Percentiles rank a stretch among this genome's conserved stretches.
Evolutionary conservation across 1,140 invertebrate species (phyloP).

Genomic region (Palaemon carinicauda): DNA sequence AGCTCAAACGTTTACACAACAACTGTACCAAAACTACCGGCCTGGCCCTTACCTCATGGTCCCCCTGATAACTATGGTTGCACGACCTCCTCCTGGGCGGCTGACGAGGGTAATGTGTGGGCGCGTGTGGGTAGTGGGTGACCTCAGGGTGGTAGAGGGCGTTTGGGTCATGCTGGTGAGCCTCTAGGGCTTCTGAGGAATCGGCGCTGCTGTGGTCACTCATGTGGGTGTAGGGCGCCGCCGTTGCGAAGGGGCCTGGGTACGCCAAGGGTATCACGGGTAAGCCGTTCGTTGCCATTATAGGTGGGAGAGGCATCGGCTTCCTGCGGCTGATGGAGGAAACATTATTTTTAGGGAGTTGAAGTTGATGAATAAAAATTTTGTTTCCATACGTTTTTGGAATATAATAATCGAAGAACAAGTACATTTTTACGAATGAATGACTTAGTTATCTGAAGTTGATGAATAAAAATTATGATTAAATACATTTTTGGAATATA

Average conservation of each 20-base stretch:
- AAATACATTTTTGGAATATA: too few relatives aligned
- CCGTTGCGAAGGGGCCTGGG: slow-evolving; percentile 43
- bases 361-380: too few relatives aligned
- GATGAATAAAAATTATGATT: too few relatives aligned
- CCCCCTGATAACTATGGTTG: slow-evolving; percentile 1
- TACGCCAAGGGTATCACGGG: slow-evolving; percentile 53
- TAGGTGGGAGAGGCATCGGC: slow-evolving; percentile 45
- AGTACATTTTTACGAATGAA: not conserved
- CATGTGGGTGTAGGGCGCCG: slow-evolving; percentile 56
- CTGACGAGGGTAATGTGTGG: not conserved
- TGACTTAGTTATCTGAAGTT: too few relatives aligned
- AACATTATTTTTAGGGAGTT: not conserved
- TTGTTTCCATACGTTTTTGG: too few relatives aligned
- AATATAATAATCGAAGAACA: too few relatives aligned
- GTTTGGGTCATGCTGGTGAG: not conserved
- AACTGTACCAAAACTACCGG: not conserved
- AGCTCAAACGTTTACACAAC: too few relatives aligned
- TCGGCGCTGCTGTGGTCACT: slow-evolving; percentile 57
- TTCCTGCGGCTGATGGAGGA: slow-evolving; percentile 41
- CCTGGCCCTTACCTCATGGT: slow-evolving; percentile 12
- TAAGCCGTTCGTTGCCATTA: slow-evolving; percentile 27
- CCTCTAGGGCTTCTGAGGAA: slow-evolving; percentile 40
- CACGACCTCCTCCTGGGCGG: not conserved
- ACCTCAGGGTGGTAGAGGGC: slow-evolving; percentile 18
- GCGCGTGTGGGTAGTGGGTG: slow-evolving; percentile 23